These are phyloP conservation scores for Xylota segnis DNA, from an alignment of 2,888 invertebrate genomes.

Conservation along the genomic window DNA sequence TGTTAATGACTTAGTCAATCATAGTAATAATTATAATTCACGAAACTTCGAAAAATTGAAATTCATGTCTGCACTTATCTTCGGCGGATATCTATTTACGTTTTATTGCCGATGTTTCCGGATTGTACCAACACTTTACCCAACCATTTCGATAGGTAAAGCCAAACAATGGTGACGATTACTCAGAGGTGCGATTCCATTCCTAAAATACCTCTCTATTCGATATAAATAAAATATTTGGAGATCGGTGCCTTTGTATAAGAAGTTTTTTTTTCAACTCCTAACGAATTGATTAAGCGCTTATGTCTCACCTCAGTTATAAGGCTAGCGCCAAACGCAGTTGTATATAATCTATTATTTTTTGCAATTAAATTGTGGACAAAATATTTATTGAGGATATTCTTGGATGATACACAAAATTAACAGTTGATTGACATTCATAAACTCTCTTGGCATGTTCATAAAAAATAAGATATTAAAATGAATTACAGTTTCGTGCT, in stretches of 20 bases:
- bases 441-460: slow-evolving; percentile 7
- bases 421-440: slow-evolving; percentile 44
- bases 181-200: slow-evolving; percentile 18
- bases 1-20: not conserved
- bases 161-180: not conserved
- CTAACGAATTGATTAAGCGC: not conserved
- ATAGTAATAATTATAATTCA: not conserved
- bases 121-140: slow-evolving; percentile 18
- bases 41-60: slow-evolving; percentile 4
- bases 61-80: slow-evolving; percentile 21
- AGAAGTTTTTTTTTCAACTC: not conserved
- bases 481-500: slow-evolving; percentile 13
- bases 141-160: not conserved
- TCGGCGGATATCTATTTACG: slow-evolving; percentile 26
- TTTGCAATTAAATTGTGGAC: slow-evolving; percentile 46
- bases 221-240: too few relatives aligned
- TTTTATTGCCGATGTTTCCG: slow-evolving; percentile 40
- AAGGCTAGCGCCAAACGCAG: not conserved
- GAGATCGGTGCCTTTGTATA: not conserved
- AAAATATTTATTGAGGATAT: slow-evolving; percentile 22
- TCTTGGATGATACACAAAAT: slow-evolving; percentile 1
- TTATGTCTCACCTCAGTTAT: not conserved
- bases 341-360: not conserved
- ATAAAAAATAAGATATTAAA: slow-evolving; percentile 21
- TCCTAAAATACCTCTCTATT: not conserved